phyloP scores from a whole-genome alignment of 1,140 invertebrate species.

The Sycobia sp. region DNA sequence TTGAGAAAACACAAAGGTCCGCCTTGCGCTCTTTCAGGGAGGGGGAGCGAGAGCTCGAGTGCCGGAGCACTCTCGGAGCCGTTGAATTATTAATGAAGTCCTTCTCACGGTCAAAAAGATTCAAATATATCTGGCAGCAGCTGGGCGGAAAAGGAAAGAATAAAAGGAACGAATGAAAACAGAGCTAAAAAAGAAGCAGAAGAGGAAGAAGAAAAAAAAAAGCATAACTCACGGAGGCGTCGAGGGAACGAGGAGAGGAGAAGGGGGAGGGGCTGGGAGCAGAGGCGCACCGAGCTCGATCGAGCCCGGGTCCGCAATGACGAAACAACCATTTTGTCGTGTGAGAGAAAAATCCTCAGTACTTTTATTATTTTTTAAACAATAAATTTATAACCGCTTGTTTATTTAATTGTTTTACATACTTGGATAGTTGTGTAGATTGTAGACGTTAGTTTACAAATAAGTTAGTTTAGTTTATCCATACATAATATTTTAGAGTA shows the following conservation, averaged over 20 bases:
- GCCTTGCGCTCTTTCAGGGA: background rate
- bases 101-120: slow-evolving; percentile 5
- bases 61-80: background rate
- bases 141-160: too few species aligned
- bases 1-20: background rate
- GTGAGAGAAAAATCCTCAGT: slow-evolving; percentile 14
- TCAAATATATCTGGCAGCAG: background rate
- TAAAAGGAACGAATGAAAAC: background rate
- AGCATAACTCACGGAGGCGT: too few species aligned
- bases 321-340: background rate
- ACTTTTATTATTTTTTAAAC: slow-evolving; percentile 57
- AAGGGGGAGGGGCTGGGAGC: too few species aligned
- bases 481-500: slow-evolving; percentile 56
- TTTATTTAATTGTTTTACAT: slow-evolving; percentile 59
- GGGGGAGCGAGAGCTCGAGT: slow-evolving; percentile 4
- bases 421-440: slow-evolving; percentile 60
- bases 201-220: background rate
- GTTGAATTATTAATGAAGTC: slow-evolving; percentile 11
- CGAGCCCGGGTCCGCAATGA: too few species aligned
- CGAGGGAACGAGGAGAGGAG: background rate
- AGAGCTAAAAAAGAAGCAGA: background rate
- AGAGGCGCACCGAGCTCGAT: too few species aligned
- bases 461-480: slow-evolving; percentile 62
- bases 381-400: slow-evolving; percentile 61
- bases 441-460: slow-evolving; percentile 65